These are phyloP conservation scores for Ciconia stormi DNA, from an alignment of 2,113 vertebrate species.

Conservation along the genomic window DNA sequence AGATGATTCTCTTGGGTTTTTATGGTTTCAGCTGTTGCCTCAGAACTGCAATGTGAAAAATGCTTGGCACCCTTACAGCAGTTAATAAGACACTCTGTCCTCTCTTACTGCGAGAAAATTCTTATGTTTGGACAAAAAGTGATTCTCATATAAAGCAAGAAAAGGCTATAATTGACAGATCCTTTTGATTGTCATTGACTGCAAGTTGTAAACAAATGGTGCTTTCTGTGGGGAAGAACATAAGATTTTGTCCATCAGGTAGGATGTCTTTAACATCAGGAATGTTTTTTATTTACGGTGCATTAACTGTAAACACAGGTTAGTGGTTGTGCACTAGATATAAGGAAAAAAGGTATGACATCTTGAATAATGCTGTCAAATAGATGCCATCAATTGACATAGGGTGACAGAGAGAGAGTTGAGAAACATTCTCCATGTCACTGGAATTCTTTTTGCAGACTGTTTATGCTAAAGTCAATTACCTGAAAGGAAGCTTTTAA, in stretches of 20 bases:
- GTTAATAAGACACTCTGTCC: neutral
- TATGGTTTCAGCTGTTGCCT: neutral
- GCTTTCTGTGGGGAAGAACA: neutral
- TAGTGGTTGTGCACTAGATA: neutral
- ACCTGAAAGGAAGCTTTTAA: neutral
- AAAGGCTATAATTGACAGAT: neutral
- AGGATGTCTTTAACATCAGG: neutral
- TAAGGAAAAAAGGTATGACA: neutral
- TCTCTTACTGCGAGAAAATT: neutral
- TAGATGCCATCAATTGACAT: neutral
- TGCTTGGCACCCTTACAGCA: neutral
- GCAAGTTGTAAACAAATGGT: neutral
- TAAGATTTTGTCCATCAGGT: neutral
- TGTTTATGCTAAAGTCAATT: neutral
- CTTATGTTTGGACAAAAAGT: neutral
- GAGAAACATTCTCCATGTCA: neutral
- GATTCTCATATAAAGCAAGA: neutral
- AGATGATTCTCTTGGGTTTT: neutral
- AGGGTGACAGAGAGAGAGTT: neutral
- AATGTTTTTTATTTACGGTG: neutral
- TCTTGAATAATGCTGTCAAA: neutral
- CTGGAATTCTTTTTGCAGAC: neutral
- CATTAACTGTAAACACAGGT: neutral
- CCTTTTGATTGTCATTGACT: neutral
- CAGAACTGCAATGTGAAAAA: neutral